Evolutionary conservation across 2,113 vertebrate species (phyloP).

Genomic region (Myotis lucifugus): DNA sequence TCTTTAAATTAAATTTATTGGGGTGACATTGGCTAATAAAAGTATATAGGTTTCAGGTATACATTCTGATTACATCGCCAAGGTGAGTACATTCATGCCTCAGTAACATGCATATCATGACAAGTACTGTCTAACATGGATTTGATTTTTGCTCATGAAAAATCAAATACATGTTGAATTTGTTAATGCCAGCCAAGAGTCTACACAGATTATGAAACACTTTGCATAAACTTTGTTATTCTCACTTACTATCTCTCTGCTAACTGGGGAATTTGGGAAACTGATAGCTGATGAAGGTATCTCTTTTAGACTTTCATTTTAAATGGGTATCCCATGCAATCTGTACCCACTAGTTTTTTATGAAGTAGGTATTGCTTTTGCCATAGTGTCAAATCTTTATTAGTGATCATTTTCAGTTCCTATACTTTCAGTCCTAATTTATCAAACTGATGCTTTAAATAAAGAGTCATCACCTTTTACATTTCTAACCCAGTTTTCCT

Average conservation of each 20-base stretch:
- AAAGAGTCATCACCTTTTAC: background rate
- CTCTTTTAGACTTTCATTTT: background rate
- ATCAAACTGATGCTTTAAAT: slow-evolving; percentile 14
- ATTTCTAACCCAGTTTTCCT: slow-evolving; percentile 18
- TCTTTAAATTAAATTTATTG: background rate
- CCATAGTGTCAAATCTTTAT: background rate
- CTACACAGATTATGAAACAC: background rate
- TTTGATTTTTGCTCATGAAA: background rate
- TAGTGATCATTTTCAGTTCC: slow-evolving; percentile 18
- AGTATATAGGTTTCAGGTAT: background rate
- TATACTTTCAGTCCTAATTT: background rate
- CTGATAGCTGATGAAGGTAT: background rate
- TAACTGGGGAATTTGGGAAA: background rate
- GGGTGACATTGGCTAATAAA: background rate
- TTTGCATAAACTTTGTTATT: background rate
- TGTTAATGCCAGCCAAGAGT: background rate
- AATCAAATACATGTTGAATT: background rate
- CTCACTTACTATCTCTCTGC: background rate
- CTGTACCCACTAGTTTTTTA: background rate
- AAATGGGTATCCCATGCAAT: background rate
- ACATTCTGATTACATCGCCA: background rate
- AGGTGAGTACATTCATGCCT: background rate
- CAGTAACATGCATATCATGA: background rate
- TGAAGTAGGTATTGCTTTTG: background rate
- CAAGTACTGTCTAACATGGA: background rate